These are phyloP conservation scores for Amia ocellicauda DNA, from an alignment of 2,113 vertebrate species.

Conservation along the genomic window DNA sequence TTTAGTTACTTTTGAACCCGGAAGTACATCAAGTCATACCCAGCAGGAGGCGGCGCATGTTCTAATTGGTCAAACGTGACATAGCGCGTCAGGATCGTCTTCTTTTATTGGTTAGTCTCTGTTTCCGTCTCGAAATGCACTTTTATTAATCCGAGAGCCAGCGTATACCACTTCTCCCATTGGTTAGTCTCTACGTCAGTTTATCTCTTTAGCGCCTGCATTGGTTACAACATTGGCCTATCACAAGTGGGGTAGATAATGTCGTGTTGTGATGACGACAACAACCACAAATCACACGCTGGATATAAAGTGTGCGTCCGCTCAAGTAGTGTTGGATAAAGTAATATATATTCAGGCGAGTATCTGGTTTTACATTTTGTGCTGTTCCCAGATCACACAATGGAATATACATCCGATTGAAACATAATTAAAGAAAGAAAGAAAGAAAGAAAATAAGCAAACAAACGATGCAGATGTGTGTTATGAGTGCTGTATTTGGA, in stretches of 20 bases:
- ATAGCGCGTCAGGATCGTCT: too few species aligned
- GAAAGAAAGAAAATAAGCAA: slow-evolving; percentile 2
- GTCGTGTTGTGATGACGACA: background rate
- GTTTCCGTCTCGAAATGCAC: too few species aligned
- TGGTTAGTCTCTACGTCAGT: too few species aligned
- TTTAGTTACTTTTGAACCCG: slow-evolving; percentile 30
- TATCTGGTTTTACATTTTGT: background rate
- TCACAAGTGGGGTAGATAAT: background rate
- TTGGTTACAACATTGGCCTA: background rate
- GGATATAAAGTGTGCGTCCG: background rate
- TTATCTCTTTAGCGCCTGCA: background rate
- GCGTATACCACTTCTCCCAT: too few species aligned
- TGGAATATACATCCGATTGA: background rate
- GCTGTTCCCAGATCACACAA: background rate
- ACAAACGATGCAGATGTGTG: too few species aligned
- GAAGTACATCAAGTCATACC: slow-evolving; percentile 33
- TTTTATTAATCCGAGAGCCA: too few species aligned
- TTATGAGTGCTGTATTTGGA: too few species aligned
- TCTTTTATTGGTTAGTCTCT: too few species aligned
- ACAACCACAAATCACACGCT: background rate
- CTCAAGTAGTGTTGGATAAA: background rate
- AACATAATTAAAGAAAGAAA: background rate
- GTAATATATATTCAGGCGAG: background rate
- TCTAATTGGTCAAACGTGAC: too few species aligned
- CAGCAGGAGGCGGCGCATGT: slow-evolving; percentile 2